Evolutionary conservation across 2,797 vertebrate genomes (phyloP).

Genomic region (Dallia pectoralis): DNA sequence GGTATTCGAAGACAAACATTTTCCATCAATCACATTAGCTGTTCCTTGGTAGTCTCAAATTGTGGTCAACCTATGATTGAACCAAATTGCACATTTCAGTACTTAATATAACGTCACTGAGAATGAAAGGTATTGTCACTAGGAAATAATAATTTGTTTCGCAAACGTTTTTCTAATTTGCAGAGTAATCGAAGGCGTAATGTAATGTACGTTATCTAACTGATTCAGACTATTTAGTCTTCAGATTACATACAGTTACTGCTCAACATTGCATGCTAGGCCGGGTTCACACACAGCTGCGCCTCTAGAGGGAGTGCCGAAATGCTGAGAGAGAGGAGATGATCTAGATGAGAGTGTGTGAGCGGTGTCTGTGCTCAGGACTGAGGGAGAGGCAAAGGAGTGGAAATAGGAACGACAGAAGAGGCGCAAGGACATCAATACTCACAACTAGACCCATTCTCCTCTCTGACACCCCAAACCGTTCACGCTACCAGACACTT

Average conservation of each 20-base stretch:
- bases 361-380: conserved; percentile 23
- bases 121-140: no score
- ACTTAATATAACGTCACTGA: no score
- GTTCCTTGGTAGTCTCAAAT: no score
- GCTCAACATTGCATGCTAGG: background rate
- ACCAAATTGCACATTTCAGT: no score
- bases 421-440: conserved; percentile 59
- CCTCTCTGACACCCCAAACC: conserved; percentile 44
- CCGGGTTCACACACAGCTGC: conserved; percentile 13
- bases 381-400: conserved; percentile 24
- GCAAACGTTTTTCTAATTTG: no score
- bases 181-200: no score
- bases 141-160: no score
- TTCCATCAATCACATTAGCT: no score
- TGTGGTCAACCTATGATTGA: no score
- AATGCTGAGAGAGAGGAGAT: conserved; percentile 22
- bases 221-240: no score
- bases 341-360: conserved; percentile 24
- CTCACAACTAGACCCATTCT: conserved; percentile 45
- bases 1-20: no score
- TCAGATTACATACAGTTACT: background rate
- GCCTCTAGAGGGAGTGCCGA: conserved; percentile 44
- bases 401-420: conserved; percentile 57
- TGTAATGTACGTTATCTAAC: no score
- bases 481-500: conserved; percentile 27